Conservation (phyloP, 2,888 invertebrate genomes). For the Apodemia zela region DNA sequence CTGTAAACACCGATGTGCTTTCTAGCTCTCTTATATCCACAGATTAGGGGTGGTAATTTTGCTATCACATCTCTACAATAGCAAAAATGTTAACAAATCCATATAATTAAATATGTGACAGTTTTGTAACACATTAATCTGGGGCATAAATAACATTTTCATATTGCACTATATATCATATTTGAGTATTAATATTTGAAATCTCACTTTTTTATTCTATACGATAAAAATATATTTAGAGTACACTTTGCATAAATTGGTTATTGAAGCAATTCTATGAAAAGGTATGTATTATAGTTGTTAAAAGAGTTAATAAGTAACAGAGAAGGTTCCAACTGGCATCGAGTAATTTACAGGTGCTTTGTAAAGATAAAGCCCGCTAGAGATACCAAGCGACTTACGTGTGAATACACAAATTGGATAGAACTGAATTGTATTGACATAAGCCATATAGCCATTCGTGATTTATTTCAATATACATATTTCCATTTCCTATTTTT, state of each 20-base stretch:
- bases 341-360: background rate
- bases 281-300: background rate
- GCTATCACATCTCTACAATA: too few species aligned
- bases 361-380: background rate
- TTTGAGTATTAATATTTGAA: slow-evolving; percentile 12
- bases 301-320: background rate
- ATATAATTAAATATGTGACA: too few species aligned
- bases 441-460: too few species aligned
- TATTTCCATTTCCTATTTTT: too few species aligned
- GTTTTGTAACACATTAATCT: background rate
- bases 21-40: too few species aligned
- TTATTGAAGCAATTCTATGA: background rate
- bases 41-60: too few species aligned
- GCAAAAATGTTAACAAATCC: too few species aligned
- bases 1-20: too few species aligned
- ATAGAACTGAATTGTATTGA: too few species aligned
- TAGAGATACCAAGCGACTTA: too few species aligned
- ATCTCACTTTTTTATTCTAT: background rate
- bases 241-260: background rate
- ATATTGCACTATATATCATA: slow-evolving; percentile 5
- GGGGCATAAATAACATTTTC: background rate
- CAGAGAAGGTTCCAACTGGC: background rate
- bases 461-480: too few species aligned
- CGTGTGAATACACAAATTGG: too few species aligned
- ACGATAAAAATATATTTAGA: background rate